Base-by-base conservation (phyloP, 2,113 vertebrate genomes). In the Phasianus colchicus region DNA sequence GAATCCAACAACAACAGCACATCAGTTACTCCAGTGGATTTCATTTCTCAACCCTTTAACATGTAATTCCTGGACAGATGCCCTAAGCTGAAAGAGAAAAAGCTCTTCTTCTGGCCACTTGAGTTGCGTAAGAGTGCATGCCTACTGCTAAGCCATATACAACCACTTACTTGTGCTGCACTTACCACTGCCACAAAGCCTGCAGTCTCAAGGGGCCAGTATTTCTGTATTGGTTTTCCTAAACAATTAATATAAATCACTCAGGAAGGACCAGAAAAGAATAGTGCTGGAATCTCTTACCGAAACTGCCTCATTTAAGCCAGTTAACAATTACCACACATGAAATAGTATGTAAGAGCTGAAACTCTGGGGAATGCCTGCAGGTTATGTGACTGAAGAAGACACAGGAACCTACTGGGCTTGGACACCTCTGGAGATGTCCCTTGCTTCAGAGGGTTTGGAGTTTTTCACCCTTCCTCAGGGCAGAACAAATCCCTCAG, bases 1-100 rank as follows among this genome's bases (percentile, higher is more conserved):
- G 0, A 72, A 73, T 95, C 96, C 95, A 94, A 95, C 65, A 86
- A 88, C 84, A 97, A 96, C 93, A 96, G 75, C 88, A 81, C 95
- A 95, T 90, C 89, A 78, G 85, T 96, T 88, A 83, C 93, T 91
- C 79, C 88, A 91, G 65, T 92, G 88, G 79, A 75, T 95, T 97
- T 96, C 50, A 54, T 91, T 95, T 95, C 93, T 94, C 93, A 93
- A 16, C 74, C 88, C 54, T 93, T 84, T 91, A 91, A 95, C 79
- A 81, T 78, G 85, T 89, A 92, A 88, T 78, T 96, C 69, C 89
- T 97, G 95, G 95, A 92, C 57, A 78, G 76, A 71, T 78, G 91
- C 89, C 95, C 72, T 93, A 21, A 83, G 55, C 40, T 88, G 60
- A 73, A 92, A 73, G 76, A 92, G 63, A 81, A 38, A 94, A 91